phyloP scores from a whole-genome alignment of 1,140 invertebrate species.

The Marisa cornuarietis region DNA sequence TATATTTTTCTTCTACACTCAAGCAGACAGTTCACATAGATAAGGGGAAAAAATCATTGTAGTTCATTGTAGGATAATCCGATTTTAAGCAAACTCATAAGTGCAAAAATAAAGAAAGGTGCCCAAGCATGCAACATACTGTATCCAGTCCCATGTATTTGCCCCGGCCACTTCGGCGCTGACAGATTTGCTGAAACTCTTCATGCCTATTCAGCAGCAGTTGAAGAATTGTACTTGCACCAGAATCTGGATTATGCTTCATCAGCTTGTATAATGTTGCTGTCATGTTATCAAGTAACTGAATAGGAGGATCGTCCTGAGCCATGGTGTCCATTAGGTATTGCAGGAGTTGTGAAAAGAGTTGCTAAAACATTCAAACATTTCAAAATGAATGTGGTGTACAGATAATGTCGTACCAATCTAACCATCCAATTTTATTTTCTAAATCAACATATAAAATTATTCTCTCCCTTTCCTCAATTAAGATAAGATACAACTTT shows the following conservation, averaged over 20 bases:
- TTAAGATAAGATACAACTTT: not conserved
- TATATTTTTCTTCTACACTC: too few relatives aligned
- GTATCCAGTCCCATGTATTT: slow-evolving; percentile 76
- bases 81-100: not conserved
- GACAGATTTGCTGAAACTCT: slow-evolving; percentile 70
- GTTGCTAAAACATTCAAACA: slow-evolving; percentile 2
- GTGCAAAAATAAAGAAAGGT: not conserved
- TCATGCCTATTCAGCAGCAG: slow-evolving; percentile 80
- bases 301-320: slow-evolving; percentile 61
- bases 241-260: slow-evolving; percentile 75
- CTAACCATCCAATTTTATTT: not conserved
- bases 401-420: too few relatives aligned
- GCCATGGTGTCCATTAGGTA: slow-evolving; percentile 63
- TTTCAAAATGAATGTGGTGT: not conserved
- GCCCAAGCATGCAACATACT: slow-evolving; percentile 36
- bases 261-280: slow-evolving; percentile 77
- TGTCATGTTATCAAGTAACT: slow-evolving; percentile 67
- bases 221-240: slow-evolving; percentile 74
- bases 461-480: not conserved
- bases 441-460: not conserved
- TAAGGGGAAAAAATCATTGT: too few relatives aligned
- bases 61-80: too few relatives aligned
- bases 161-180: slow-evolving; percentile 62
- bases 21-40: too few relatives aligned
- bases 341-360: slow-evolving; percentile 15